A percentile compares a stretch with the other conserved stretches of the same genome.
These are phyloP conservation scores for Pararge aegeria DNA, from an alignment of 1,140 invertebrate genomes.

Conservation along the genomic window DNA sequence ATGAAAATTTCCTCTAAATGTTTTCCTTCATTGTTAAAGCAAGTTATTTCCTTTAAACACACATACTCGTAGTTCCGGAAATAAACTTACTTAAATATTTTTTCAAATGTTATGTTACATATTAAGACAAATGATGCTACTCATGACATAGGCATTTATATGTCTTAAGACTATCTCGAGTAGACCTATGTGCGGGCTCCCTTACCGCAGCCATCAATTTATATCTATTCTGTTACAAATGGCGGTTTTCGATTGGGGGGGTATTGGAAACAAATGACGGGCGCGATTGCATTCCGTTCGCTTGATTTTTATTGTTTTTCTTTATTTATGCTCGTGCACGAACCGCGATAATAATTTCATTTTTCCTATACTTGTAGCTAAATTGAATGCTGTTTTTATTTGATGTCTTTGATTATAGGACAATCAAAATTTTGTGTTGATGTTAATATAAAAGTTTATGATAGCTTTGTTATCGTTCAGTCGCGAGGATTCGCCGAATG, in stretches of 20 bases:
- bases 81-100: too few species aligned
- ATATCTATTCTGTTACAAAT: conserved; percentile 72
- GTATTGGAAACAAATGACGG: conserved; percentile 68
- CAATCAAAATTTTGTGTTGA: too few species aligned
- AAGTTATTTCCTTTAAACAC: too few species aligned
- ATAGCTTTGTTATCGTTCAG: too few species aligned
- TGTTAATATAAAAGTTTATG: too few species aligned
- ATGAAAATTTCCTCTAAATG: too few species aligned
- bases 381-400: background rate
- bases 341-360: conserved; percentile 20
- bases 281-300: conserved; percentile 43
- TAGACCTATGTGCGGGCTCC: conserved; percentile 2
- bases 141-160: background rate
- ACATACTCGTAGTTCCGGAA: too few species aligned
- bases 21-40: too few species aligned
- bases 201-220: conserved; percentile 63
- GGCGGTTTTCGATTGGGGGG: conserved; percentile 55
- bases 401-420: too few species aligned
- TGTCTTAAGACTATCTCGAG: conserved; percentile 11
- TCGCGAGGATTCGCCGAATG: too few species aligned
- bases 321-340: conserved; percentile 21
- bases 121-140: background rate
- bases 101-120: background rate
- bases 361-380: conserved; percentile 12
- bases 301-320: conserved; percentile 43